Base-by-base conservation (phyloP, 2,797 vertebrate species). In the Hephaestus fuliginosus region DNA sequence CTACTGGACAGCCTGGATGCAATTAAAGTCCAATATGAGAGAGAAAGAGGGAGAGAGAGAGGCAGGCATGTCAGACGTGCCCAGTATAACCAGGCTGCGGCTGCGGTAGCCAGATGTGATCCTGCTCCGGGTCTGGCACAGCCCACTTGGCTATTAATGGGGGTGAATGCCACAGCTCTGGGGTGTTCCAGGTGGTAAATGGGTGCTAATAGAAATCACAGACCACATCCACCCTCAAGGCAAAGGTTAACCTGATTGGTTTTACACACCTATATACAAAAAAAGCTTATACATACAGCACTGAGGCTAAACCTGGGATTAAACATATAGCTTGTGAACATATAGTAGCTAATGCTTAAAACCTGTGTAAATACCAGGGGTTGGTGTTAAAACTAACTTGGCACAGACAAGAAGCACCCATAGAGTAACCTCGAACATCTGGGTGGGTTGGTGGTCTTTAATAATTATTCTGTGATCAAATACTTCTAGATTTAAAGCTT, bases 21-120 rank as follows among this genome's bases (percentile, higher is more conserved):
- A 92, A 93, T 93, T 93, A 93, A 84, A 90, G 80, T 85, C 74
- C 82, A 91, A 88, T 84, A 87, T 80, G 64, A 76, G 69, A 76
- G 60, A 52, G n/a, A 74, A 60, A 65, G 70, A 46, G 69, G 55
- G 55, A 36, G 67, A 51, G 49, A 51, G 49, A 25, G 22, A n/a
- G 56, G 53, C 28, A 51, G 53, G 56, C 61, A 76, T 78, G 78
- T 80, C 60, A 70, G 78, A 74, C 36, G 66, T 80, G 64, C 83
- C 74, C 82, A 74, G 80, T 85, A 65, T 81, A 86, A 86, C 83
- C 81, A 79, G 86, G 70, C 90, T 88, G 87, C 17, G 83, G 88
- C 76, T 84, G 77, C 65, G 52, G 64, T 28, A 48, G 76, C 84
- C 90, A 92, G 86, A 89, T 91, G 91, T 79, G 83, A 86, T 89